Percentiles rank a stretch among this genome's conserved stretches.
These are phyloP conservation scores for Nymphicus hollandicus DNA, from an alignment of 2,113 vertebrate genomes.

Conservation along the genomic window DNA sequence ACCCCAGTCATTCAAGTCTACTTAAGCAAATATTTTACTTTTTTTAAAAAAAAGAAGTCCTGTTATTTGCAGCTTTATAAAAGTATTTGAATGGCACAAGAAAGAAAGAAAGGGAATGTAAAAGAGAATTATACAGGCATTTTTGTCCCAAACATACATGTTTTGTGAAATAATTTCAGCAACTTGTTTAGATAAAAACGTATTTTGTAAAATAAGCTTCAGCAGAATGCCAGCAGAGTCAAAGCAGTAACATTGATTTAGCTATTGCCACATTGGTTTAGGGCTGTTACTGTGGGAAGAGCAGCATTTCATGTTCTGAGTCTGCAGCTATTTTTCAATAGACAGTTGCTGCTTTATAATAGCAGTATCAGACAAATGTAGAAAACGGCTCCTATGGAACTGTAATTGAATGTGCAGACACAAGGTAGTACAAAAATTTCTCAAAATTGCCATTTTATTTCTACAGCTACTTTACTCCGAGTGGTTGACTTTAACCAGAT, in stretches of 20 bases:
- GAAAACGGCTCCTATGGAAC: not conserved
- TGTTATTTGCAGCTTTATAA: not conserved
- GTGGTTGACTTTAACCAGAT: not conserved
- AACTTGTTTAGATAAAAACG: not conserved
- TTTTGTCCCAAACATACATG: not conserved
- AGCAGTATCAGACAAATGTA: not conserved
- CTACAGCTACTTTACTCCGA: not conserved
- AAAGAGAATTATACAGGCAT: not conserved
- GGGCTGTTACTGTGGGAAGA: accelerated
- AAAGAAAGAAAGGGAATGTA: not conserved
- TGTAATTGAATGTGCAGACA: not conserved
- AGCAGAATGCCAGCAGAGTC: not conserved
- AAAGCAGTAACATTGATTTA: no score
- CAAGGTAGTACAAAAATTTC: not conserved
- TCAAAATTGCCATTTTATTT: not conserved
- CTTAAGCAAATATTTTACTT: not conserved
- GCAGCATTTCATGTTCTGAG: accelerated
- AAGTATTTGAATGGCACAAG: not conserved
- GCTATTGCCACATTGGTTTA: accelerated
- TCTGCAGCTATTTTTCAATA: not conserved
- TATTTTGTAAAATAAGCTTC: not conserved
- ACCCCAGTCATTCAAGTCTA: not conserved
- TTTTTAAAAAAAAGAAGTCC: accelerated
- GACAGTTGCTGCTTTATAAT: not conserved
- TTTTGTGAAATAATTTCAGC: not conserved